phyloP scores from a whole-genome alignment of 2,888 invertebrate genomes.

The Capitulum mitella region DNA sequence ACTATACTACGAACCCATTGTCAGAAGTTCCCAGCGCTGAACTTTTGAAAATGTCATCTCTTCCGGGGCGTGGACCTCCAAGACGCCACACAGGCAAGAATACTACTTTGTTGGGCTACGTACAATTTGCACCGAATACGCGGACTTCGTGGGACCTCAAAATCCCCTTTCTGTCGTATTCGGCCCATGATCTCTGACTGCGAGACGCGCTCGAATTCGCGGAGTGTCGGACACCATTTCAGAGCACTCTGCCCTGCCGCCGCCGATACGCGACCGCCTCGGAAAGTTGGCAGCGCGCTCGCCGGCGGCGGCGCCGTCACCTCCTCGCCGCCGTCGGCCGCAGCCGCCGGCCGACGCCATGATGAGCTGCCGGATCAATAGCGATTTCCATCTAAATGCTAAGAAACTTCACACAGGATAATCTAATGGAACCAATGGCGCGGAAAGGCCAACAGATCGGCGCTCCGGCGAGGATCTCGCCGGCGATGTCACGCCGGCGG shows the following conservation, averaged over 20 bases:
- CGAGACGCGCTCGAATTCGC: too few species aligned
- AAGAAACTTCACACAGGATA: constrained; percentile 25
- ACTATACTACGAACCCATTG: too few species aligned
- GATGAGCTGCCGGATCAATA: constrained; percentile 21
- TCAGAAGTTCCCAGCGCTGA: too few species aligned
- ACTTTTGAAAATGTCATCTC: too few species aligned
- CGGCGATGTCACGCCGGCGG: not conserved
- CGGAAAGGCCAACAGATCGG: constrained; percentile 24
- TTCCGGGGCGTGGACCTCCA: too few species aligned
- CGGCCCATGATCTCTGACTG: too few species aligned
- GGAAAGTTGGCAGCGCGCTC: not conserved
- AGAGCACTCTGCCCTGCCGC: not conserved
- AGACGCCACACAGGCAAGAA: too few species aligned
- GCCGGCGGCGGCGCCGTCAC: not conserved
- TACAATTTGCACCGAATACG: too few species aligned
- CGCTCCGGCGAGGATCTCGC: not conserved
- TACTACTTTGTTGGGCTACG: too few species aligned
- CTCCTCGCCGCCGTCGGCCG: not conserved
- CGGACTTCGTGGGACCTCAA: too few species aligned
- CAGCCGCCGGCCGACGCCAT: not conserved
- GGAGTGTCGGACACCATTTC: too few species aligned
- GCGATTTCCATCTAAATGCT: constrained; percentile 25
- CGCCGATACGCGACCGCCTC: not conserved
- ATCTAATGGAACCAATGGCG: constrained; percentile 22
- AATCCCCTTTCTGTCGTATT: too few species aligned